phyloP scores from a whole-genome alignment of 2,113 vertebrate genomes.

The Pseudorhombus dupliciocellatus region DNA sequence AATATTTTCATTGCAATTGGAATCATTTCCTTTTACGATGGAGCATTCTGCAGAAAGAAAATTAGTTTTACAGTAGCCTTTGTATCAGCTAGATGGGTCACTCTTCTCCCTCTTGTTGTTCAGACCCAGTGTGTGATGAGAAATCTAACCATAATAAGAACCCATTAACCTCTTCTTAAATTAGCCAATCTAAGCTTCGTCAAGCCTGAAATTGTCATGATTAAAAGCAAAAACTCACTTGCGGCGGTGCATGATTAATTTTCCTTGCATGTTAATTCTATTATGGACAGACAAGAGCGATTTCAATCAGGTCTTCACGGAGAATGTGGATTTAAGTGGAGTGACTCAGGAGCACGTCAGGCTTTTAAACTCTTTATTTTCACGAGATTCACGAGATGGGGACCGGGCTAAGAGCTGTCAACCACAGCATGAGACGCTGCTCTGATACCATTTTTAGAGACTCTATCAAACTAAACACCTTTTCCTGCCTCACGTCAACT shows the following conservation, averaged over 20 bases:
- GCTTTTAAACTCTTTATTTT: constrained; percentile 30
- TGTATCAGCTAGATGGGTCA: constrained; percentile 48
- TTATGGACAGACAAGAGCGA: constrained; percentile 65
- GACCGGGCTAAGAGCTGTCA: constrained; percentile 13
- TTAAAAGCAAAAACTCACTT: constrained; percentile 81
- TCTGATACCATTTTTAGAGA: constrained; percentile 25
- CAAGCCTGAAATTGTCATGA: constrained; percentile 85
- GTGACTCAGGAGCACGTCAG: constrained; percentile 18
- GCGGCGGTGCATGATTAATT: constrained; percentile 79
- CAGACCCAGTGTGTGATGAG: constrained; percentile 47
- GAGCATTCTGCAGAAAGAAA: not conserved
- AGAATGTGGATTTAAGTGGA: constrained; percentile 50
- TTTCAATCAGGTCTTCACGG: constrained; percentile 62
- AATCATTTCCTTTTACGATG: too few relatives aligned
- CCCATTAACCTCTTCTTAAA: constrained; percentile 81
- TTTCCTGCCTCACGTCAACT: constrained; percentile 53
- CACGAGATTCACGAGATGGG: constrained; percentile 17
- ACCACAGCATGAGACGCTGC: not conserved
- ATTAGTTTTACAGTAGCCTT: constrained; percentile 19
- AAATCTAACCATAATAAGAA: constrained; percentile 70
- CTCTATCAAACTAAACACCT: constrained; percentile 1
- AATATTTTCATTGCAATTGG: too few relatives aligned
- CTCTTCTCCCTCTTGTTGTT: constrained; percentile 51
- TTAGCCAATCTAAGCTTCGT: constrained; percentile 80
- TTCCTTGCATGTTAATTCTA: constrained; percentile 75